Conservation (phyloP, 2,888 invertebrate genomes). For the Chaitophorus viminalis region DNA sequence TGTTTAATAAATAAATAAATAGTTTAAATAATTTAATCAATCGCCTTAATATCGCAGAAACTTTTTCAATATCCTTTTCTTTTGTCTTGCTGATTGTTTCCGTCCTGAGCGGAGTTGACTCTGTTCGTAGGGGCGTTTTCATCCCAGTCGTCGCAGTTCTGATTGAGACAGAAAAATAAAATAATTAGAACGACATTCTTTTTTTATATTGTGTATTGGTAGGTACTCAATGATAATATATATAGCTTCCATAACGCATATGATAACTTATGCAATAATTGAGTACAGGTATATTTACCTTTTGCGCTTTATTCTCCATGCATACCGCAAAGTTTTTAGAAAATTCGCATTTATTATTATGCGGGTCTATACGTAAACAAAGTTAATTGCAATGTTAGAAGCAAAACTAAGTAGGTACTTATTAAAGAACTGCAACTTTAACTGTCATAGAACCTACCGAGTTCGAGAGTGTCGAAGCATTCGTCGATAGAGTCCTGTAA, state of each 20-base stretch:
- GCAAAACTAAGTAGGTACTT: neutral
- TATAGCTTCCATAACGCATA: too few species aligned
- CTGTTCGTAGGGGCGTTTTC: slow-evolving; percentile 37
- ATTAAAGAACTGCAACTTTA: neutral
- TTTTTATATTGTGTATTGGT: neutral
- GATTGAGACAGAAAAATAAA: slow-evolving; percentile 56
- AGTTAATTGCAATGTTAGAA: neutral
- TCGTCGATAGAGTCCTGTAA: slow-evolving; percentile 65
- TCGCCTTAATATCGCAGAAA: neutral
- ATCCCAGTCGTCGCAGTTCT: slow-evolving; percentile 66
- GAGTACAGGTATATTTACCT: slow-evolving; percentile 63
- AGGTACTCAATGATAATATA: too few species aligned
- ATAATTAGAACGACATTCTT: neutral
- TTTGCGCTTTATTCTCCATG: slow-evolving; percentile 66
- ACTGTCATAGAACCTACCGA: slow-evolving; percentile 60
- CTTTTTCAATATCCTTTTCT: slow-evolving; percentile 38
- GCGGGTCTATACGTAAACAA: slow-evolving; percentile 62
- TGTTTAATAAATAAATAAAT: slow-evolving; percentile 13
- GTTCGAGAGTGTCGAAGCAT: slow-evolving; percentile 65
- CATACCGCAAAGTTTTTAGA: slow-evolving; percentile 65
- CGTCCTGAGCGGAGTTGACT: neutral
- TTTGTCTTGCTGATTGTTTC: slow-evolving; percentile 29
- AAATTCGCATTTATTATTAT: slow-evolving; percentile 65
- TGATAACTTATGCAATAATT: slow-evolving; percentile 13
- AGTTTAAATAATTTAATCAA: slow-evolving; percentile 35